These are phyloP conservation scores for Morus bassanus DNA, from an alignment of 2,797 vertebrate species.

Conservation along the genomic window DNA sequence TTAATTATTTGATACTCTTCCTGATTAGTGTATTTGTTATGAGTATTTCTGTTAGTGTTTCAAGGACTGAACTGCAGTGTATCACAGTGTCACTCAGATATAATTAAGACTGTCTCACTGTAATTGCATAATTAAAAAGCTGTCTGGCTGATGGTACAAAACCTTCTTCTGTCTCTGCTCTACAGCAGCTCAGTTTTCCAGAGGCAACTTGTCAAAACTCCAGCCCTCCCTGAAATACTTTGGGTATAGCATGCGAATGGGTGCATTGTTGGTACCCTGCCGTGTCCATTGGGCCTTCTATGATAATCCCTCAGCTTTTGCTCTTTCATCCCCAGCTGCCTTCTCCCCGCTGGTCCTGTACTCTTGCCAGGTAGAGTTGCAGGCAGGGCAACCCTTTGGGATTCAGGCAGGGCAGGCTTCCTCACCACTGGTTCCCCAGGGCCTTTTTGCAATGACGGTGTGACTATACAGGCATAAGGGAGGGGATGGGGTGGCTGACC, in stretches of 20 bases:
- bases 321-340: background rate
- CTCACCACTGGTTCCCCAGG: fast-evolving
- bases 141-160: background rate
- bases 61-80: constrained; percentile 60
- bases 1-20: constrained; percentile 57
- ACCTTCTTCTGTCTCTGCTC: background rate
- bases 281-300: fast-evolving
- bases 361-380: background rate
- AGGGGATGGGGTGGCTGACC: background rate
- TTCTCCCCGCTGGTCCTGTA: fast-evolving
- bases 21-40: constrained; percentile 52
- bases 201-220: background rate
- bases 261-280: background rate
- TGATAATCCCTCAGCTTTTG: background rate
- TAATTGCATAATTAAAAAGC: constrained; percentile 62
- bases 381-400: background rate
- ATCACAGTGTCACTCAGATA: background rate
- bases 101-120: constrained; percentile 43
- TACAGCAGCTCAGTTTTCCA: background rate
- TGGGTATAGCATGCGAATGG: fast-evolving
- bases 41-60: constrained; percentile 33
- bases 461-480: background rate
- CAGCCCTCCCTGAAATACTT: background rate
- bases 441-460: background rate
- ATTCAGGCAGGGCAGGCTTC: background rate